A percentile compares a stretch with the other conserved stretches of the same genome.
Conservation (phyloP, 2,113 vertebrate genomes). For the Callaeas wilsoni region DNA sequence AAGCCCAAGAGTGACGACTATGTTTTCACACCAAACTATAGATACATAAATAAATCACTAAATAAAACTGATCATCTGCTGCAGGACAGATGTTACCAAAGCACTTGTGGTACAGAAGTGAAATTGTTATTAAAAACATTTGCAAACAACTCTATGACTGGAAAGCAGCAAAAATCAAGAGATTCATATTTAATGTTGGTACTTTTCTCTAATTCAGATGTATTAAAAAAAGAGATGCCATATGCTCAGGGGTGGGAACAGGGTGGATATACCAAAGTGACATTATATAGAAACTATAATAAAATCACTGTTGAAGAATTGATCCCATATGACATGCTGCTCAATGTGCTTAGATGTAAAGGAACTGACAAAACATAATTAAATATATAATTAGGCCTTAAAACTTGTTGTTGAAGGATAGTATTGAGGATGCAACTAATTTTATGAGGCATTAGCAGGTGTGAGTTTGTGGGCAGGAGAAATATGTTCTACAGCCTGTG, state of each 20-base stretch:
- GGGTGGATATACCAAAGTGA: not conserved
- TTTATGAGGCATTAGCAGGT: not conserved
- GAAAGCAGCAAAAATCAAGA: not conserved
- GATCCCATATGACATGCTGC: constrained; percentile 42
- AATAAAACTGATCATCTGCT: not conserved
- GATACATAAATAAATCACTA: constrained; percentile 1
- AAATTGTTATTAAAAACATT: constrained; percentile 41
- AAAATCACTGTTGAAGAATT: constrained; percentile 50
- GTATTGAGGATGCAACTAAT: not conserved
- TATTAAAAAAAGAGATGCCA: constrained; percentile 30
- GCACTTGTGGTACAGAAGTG: not conserved
- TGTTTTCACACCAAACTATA: constrained; percentile 17
- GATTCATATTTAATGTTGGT: not conserved
- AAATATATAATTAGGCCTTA: constrained; percentile 48
- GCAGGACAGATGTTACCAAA: constrained; percentile 56
- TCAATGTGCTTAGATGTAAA: constrained; percentile 40
- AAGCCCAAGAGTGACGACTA: constrained; percentile 17
- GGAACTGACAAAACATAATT: constrained; percentile 48
- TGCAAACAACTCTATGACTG: constrained; percentile 13
- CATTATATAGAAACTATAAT: constrained; percentile 48
- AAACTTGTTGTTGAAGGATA: constrained; percentile 10
- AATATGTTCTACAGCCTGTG: not conserved
- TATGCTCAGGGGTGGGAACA: not conserved
- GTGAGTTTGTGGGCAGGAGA: not conserved
- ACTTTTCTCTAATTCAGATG: constrained; percentile 12